Percentiles rank a stretch among this genome's conserved stretches.
phyloP scores from a whole-genome alignment of 2,797 vertebrate genomes.

The Coccyzus lansbergi region DNA sequence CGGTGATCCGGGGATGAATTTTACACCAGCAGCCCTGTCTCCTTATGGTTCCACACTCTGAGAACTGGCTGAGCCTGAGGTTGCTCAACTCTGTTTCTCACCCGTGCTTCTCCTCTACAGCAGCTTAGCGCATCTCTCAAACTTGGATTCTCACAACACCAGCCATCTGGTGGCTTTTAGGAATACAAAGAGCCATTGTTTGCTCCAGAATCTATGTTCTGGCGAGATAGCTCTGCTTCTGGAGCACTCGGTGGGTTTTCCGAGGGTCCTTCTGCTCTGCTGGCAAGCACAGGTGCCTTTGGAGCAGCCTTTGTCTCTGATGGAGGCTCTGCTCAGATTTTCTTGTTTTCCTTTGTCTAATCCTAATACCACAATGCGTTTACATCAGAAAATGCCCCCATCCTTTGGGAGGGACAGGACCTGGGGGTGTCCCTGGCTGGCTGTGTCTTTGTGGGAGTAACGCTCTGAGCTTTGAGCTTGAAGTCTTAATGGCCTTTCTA shows the following conservation, averaged over 20 bases:
- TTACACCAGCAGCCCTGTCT: background rate
- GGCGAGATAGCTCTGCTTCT: background rate
- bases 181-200: slow-evolving; percentile 43
- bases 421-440: background rate
- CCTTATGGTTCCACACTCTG: accelerated
- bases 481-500: background rate
- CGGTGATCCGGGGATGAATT: background rate
- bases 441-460: background rate
- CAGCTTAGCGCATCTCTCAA: background rate
- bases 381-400: background rate
- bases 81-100: background rate
- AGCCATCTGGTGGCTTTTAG: slow-evolving; percentile 40
- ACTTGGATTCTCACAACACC: background rate
- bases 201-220: background rate
- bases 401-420: background rate
- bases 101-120: background rate
- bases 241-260: background rate
- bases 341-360: background rate
- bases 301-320: background rate
- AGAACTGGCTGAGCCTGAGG: background rate
- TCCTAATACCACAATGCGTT: background rate
- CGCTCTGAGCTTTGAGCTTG: background rate
- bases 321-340: accelerated
- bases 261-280: slow-evolving; percentile 33
- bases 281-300: slow-evolving; percentile 13